Base-by-base conservation (phyloP, 2,797 vertebrate species). In the Crenuchus spilurus region DNA sequence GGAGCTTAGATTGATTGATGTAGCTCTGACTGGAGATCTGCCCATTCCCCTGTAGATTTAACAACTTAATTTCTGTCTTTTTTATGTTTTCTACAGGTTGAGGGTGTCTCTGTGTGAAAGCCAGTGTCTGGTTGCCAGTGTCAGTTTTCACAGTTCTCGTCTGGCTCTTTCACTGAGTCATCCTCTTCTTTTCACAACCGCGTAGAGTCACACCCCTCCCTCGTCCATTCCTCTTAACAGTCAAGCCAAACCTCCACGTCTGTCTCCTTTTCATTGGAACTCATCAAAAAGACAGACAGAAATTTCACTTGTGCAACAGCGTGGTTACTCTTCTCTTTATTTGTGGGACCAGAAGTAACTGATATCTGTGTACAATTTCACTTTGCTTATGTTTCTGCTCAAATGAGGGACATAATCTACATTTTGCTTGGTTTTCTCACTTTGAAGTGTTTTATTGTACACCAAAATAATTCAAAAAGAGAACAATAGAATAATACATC, bases 251-350 rank as follows among this genome's bases (percentile, higher is more conserved):
- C 8, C 14, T 14, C 14, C 26, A 28, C 46, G 39, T 67, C 46
- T 28, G 44, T 37, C 58, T 60, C 42, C 76, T 86, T 68, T 80
- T 74, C 77, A 82, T 84, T 79, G 67, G 33, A 63, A 20, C 46
- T 60, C 22, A 4, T 61, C n/a, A 51, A 22, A 41, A 55, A 42
- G n/a, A n/a, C n/a, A n/a, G n/a, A n/a, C n/a, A n/a, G n/a, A n/a
- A n/a, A n/a, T n/a, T n/a, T n/a, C n/a, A n/a, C n/a, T n/a, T n/a
- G n/a, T n/a, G n/a, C n/a, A n/a, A n/a, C n/a, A n/a, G n/a, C n/a
- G n/a, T n/a, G n/a, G n/a, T n/a, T n/a, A n/a, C n/a, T n/a, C n/a
- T n/a, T n/a, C n/a, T n/a, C n/a, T n/a, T n/a, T n/a, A n/a, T n/a
- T n/a, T n/a, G n/a, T n/a, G n/a, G n/a, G n/a, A n/a, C n/a, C n/a